Percentiles rank a stretch among this genome's conserved stretches.
Conservation (phyloP, 2,113 vertebrate species). For the Ammodytes dubius region DNA sequence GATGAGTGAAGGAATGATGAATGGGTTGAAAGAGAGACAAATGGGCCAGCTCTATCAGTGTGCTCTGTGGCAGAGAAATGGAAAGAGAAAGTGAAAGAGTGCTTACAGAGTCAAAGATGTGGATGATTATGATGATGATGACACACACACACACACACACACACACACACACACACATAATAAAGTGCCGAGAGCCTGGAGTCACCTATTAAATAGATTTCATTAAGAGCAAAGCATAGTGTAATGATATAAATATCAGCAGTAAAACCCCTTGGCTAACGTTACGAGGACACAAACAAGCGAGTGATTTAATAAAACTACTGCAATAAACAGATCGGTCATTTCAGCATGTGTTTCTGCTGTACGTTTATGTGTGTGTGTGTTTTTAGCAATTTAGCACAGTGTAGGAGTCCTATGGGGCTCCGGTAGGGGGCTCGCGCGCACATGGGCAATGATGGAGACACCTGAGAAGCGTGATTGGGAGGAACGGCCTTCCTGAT, state of each 20-base stretch:
- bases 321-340: constrained; percentile 36
- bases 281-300: constrained; percentile 59
- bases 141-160: constrained; percentile 18
- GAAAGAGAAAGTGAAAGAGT: constrained; percentile 50
- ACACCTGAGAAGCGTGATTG: too few species aligned
- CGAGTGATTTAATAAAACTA: constrained; percentile 53
- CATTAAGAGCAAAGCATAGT: constrained; percentile 63
- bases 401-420: too few species aligned
- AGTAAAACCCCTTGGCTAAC: constrained; percentile 48
- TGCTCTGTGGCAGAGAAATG: constrained; percentile 48
- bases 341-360: not conserved
- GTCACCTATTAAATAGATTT: constrained; percentile 60
- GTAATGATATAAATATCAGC: constrained; percentile 65
- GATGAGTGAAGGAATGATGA: constrained; percentile 77
- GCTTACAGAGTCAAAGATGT: constrained; percentile 45
- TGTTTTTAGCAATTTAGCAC: too few species aligned
- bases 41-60: constrained; percentile 52
- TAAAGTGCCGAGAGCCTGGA: constrained; percentile 53
- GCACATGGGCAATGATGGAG: too few species aligned
- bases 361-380: not conserved
- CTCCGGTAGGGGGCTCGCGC: too few species aligned
- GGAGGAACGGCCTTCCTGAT: too few species aligned
- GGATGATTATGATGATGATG: constrained; percentile 36
- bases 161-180: constrained; percentile 18
- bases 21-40: constrained; percentile 68